These are phyloP conservation scores for Nematostella vectensis DNA, from an alignment of 92 coral and sea anemone species.

Conservation along the genomic window DNA sequence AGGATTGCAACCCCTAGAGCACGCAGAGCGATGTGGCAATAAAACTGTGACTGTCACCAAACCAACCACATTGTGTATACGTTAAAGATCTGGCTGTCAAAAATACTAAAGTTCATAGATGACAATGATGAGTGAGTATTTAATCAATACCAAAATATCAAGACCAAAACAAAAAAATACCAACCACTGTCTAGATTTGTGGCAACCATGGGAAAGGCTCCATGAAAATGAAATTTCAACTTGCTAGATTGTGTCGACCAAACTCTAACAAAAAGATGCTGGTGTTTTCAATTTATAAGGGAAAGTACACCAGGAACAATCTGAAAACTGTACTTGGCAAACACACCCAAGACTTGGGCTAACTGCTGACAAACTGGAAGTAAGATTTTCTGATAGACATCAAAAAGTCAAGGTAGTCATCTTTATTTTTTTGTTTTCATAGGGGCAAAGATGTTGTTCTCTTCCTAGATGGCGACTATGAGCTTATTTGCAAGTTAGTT, in stretches of 20 bases:
- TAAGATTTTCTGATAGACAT: background rate
- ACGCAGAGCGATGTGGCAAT: background rate
- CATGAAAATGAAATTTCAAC: background rate
- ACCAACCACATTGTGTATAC: background rate
- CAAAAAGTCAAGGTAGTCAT: too few relatives aligned
- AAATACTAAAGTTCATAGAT: slow-evolving; percentile 1
- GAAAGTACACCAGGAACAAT: background rate
- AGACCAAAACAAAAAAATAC: background rate
- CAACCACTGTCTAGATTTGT: background rate
- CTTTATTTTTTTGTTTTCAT: background rate
- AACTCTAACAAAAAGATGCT: background rate
- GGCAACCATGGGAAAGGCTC: background rate
- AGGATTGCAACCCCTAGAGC: background rate
- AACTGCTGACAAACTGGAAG: background rate
- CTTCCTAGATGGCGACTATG: background rate
- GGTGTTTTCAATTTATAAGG: background rate
- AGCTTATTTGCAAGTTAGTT: background rate
- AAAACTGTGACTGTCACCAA: background rate
- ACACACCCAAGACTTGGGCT: background rate
- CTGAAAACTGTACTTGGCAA: background rate
- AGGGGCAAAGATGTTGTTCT: background rate
- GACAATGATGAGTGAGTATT: background rate
- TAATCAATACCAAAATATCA: background rate
- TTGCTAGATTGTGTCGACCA: background rate
- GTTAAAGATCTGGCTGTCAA: background rate